Evolutionary conservation across 2,888 invertebrate genomes (phyloP).

Genomic region (Ectropis crepuscularia): DNA sequence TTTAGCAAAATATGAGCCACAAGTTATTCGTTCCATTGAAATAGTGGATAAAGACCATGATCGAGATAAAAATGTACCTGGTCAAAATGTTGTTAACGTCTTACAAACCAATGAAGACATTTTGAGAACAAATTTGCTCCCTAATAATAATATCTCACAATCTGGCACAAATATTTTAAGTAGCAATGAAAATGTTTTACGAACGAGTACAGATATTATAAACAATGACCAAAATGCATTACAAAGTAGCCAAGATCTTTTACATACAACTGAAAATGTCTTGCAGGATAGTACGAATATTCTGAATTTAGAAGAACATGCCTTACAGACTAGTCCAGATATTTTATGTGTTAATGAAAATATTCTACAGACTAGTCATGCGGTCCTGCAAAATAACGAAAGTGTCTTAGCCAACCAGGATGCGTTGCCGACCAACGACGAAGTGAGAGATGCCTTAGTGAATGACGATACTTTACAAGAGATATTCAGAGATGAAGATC

Average conservation of each 20-base stretch:
- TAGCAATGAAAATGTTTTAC: constrained; percentile 9
- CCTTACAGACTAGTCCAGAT: constrained; percentile 20
- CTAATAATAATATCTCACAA: constrained; percentile 8
- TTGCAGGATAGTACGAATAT: constrained; percentile 13
- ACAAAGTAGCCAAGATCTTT: constrained; percentile 9
- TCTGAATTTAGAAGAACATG: constrained; percentile 13
- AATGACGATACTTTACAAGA: constrained; percentile 53
- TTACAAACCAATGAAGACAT: constrained; percentile 22
- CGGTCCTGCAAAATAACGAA: constrained; percentile 14
- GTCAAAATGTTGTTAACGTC: constrained; percentile 21
- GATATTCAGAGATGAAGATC: constrained; percentile 61
- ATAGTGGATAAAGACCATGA: constrained; percentile 48
- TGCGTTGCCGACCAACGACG: constrained; percentile 25
- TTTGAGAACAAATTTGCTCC: not conserved
- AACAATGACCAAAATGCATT: constrained; percentile 17
- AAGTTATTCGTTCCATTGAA: constrained; percentile 65
- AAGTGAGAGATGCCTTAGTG: constrained; percentile 34
- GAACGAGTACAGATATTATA: constrained; percentile 11
- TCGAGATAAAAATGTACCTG: constrained; percentile 24
- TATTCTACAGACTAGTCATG: constrained; percentile 25
- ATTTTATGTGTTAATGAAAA: constrained; percentile 22
- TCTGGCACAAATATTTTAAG: constrained; percentile 7
- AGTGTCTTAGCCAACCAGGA: constrained; percentile 25
- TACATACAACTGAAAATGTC: constrained; percentile 9
- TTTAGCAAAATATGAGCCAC: constrained; percentile 67